Evolutionary conservation across 1,140 invertebrate genomes (phyloP), one percentile per base, ranked within the genome.

Genomic region (Dolichoris vasculosae): DNA sequence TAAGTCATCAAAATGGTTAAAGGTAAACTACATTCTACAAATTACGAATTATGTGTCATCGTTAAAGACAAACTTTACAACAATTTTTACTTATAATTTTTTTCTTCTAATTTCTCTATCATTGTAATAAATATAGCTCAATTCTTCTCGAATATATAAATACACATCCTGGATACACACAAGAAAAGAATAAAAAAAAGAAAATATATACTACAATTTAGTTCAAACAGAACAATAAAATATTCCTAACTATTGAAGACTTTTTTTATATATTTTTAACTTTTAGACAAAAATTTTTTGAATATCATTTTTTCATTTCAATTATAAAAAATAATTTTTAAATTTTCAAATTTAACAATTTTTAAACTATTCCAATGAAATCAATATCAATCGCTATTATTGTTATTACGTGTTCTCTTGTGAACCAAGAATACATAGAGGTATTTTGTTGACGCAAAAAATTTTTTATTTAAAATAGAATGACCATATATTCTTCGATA

Each of bases 91-190:
- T 48, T 63, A 20, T 51, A 32, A 75, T 32, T 38, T 73, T 32
- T 38, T 73, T 82, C 20, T 17, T 76, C 51, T n/a, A 32, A 30
- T 46, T 32, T 46, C 35, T 35, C 48, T 43, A 63, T 75, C 30
- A 40, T 82, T 17, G 17, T 67, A 77, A 64, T 67, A 67, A 76
- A 83, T 83, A 77, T n/a, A 64, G n/a, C 67, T 83, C 40, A 43
- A 77, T 15, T 67, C 17, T 9, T 67, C n/a, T 40, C 7, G 2
- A 67, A 67, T 46, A 35, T 69, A 69, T 69, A 69, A 69, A 48
- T 23, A 59, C 38, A 30, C 26, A 83, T 77, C 9, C 43, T 4
- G 1, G 30, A 8, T 77, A 30, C 35, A 64, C 13, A 17, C 55
- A 30, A 63, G 59, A 26, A 32, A 7, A 30, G 55, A 40, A n/a